Percentiles rank a stretch among this genome's conserved stretches.
These are phyloP conservation scores for Ylistrum balloti DNA, from an alignment of 1,140 invertebrate species.

Conservation along the genomic window DNA sequence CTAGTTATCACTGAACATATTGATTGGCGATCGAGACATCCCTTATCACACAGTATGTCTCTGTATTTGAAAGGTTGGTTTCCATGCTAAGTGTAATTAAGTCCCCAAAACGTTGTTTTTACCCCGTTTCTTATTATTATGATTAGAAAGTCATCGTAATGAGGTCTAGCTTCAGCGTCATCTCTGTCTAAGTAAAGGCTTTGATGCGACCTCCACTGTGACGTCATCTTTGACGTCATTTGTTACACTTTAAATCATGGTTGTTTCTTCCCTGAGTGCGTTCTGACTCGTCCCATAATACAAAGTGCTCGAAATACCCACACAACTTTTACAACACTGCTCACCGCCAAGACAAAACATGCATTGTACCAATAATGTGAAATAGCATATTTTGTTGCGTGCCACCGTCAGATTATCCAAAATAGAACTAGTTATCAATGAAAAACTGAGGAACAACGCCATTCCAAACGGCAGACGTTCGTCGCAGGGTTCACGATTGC, in stretches of 20 bases:
- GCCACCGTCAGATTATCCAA: not conserved
- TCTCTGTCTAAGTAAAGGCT: not conserved
- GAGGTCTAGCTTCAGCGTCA: not conserved
- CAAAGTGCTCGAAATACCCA: not conserved
- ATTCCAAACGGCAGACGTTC: not conserved
- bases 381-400: not conserved
- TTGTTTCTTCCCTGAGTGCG: not conserved
- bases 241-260: not conserved
- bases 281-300: not conserved
- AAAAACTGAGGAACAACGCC: not conserved
- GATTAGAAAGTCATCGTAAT: too few relatives aligned
- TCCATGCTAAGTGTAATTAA: too few relatives aligned
- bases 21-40: too few relatives aligned
- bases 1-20: too few relatives aligned
- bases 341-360: not conserved
- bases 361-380: not conserved
- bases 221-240: too few relatives aligned
- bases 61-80: too few relatives aligned
- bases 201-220: not conserved
- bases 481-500: not conserved
- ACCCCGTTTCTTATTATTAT: too few relatives aligned
- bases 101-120: too few relatives aligned
- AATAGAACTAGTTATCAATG: not conserved
- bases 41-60: too few relatives aligned
- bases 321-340: not conserved